phyloP scores from a whole-genome alignment of 2,797 vertebrate species.

The Sorex maritimensis region DNA sequence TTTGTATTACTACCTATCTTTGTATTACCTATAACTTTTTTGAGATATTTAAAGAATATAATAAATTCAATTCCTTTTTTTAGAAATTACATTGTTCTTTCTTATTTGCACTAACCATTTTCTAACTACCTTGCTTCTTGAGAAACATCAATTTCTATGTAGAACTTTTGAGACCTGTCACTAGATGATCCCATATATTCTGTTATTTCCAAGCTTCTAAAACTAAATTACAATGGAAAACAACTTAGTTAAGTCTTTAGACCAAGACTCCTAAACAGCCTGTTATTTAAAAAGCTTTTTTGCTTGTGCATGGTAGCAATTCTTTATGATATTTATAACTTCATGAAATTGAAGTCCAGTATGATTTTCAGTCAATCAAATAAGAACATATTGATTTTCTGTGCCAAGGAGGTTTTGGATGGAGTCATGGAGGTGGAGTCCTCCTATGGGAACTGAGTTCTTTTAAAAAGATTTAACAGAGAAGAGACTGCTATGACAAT shows the following conservation, averaged over 20 bases:
- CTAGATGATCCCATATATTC: neutral
- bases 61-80: neutral
- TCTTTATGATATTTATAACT: conserved; percentile 68
- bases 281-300: conserved; percentile 39
- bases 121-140: neutral
- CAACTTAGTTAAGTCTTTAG: neutral
- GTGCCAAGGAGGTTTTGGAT: neutral
- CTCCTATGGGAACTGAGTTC: neutral
- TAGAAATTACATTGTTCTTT: neutral
- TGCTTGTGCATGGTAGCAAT: conserved; percentile 43
- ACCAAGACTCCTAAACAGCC: conserved; percentile 59
- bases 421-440: neutral
- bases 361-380: conserved; percentile 34
- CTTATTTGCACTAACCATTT: neutral
- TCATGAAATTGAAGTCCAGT: conserved; percentile 36
- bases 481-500: too few species aligned
- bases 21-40: neutral
- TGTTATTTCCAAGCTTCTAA: conserved; percentile 51
- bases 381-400: conserved; percentile 63
- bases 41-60: neutral
- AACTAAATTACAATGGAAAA: neutral
- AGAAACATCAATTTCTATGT: neutral
- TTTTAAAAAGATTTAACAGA: neutral
- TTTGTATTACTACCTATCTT: neutral
- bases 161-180: neutral